Conservation (phyloP, 2,888 invertebrate genomes). For the Alviniconcha strummeri region DNA sequence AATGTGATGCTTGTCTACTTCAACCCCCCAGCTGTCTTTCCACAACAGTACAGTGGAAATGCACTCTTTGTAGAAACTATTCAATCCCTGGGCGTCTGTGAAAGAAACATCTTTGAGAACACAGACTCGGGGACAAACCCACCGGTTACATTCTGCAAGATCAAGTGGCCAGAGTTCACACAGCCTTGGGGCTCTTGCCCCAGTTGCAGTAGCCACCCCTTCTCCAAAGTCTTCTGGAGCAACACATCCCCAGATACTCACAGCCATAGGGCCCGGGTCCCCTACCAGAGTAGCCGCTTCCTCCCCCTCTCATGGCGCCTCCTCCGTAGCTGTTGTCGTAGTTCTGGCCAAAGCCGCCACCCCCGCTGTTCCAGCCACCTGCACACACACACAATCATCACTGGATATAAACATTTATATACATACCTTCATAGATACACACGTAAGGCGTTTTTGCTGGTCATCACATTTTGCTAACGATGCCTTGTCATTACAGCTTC, state of each 20-base stretch:
- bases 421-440: too few relatives aligned
- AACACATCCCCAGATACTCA: conserved; percentile 16
- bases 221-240: background rate
- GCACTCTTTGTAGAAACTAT: too few relatives aligned
- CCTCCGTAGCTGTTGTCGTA: conserved; percentile 35
- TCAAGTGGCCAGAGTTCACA: too few relatives aligned
- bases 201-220: background rate
- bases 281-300: conserved; percentile 28
- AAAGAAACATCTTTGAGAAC: background rate
- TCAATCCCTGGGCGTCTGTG: background rate
- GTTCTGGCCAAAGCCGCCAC: conserved; percentile 39
- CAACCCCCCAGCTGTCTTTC: too few relatives aligned
- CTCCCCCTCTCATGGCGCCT: conserved; percentile 32
- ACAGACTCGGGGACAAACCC: background rate
- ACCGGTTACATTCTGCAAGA: too few relatives aligned
- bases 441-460: background rate
- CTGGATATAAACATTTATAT: background rate
- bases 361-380: conserved; percentile 31
- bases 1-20: too few relatives aligned
- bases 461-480: background rate
- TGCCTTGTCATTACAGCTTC: background rate
- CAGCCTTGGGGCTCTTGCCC: too few relatives aligned
- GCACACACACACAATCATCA: background rate
- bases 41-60: too few relatives aligned
- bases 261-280: conserved; percentile 35